Percentiles rank a stretch among this genome's conserved stretches.
These are phyloP conservation scores for Oxygymnocypris stewartii DNA, from an alignment of 2,113 vertebrate species.

Conservation along the genomic window DNA sequence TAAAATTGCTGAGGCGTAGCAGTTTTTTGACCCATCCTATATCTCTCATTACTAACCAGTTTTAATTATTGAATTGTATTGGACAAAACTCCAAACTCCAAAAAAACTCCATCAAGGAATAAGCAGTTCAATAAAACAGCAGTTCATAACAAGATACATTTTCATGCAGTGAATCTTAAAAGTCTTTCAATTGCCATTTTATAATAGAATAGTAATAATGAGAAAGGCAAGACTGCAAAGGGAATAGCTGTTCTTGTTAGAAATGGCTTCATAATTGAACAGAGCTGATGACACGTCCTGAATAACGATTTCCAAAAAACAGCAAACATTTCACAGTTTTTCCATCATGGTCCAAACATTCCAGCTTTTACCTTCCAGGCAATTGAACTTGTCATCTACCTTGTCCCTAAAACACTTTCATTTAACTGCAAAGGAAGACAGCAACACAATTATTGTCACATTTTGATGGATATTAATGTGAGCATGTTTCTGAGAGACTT, in stretches of 20 bases:
- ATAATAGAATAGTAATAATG: neutral
- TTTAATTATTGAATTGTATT: neutral
- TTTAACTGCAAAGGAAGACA: constrained; percentile 41
- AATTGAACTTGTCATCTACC: constrained; percentile 57
- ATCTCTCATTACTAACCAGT: neutral
- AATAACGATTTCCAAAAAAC: constrained; percentile 32
- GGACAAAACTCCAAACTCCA: neutral
- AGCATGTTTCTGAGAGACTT: constrained; percentile 47
- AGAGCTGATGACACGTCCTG: neutral
- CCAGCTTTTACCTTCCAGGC: constrained; percentile 47
- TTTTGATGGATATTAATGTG: constrained; percentile 61
- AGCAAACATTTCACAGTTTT: constrained; percentile 23
- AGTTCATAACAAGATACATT: constrained; percentile 6
- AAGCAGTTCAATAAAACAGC: neutral
- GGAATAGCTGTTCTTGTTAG: neutral
- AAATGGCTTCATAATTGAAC: constrained; percentile 5
- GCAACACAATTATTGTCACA: constrained; percentile 57
- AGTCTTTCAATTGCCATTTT: neutral
- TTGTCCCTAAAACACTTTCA: constrained; percentile 33
- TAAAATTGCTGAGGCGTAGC: neutral
- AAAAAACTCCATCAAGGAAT: neutral
- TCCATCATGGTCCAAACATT: constrained; percentile 18
- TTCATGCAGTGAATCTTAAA: neutral
- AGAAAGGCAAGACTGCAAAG: neutral
- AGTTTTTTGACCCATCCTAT: neutral